Evolutionary conservation across 1,140 invertebrate genomes (phyloP).

Genomic region (Diachasma alloeum): DNA sequence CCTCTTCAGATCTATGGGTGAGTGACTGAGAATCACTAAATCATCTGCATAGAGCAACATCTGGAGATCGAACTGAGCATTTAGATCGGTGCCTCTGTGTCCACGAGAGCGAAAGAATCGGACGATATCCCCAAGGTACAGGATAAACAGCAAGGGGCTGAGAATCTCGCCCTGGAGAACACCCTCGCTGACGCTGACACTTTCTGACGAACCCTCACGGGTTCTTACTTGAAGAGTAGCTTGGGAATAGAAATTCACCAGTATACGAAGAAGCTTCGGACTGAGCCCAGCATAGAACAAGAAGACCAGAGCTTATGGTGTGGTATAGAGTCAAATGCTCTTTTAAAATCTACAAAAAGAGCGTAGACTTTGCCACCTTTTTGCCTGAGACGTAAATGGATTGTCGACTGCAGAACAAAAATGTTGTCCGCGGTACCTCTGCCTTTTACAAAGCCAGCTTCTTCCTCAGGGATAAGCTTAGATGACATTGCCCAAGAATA

Average conservation of each 20-base stretch:
- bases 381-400: constrained; percentile 17
- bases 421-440: constrained; percentile 5
- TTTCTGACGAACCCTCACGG: not conserved
- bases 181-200: constrained; percentile 20
- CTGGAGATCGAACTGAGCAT: not conserved
- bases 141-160: constrained; percentile 16
- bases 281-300: constrained; percentile 8
- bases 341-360: constrained; percentile 25
- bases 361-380: constrained; percentile 28
- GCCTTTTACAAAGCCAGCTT: constrained; percentile 17
- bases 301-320: constrained; percentile 31
- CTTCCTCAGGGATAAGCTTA: too few species aligned
- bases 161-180: constrained; percentile 25
- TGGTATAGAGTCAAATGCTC: constrained; percentile 27
- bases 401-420: constrained; percentile 28
- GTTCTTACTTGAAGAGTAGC: not conserved
- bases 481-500: too few species aligned
- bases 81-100: not conserved
- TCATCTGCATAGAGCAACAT: too few species aligned
- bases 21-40: too few species aligned
- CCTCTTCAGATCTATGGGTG: too few species aligned
- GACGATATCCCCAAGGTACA: constrained; percentile 28
- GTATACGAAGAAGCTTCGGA: constrained; percentile 20
- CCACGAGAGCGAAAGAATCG: not conserved
- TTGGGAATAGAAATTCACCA: constrained; percentile 27